Base-by-base conservation (phyloP, 2,113 vertebrate species). In the Cynoglossus semilaevis region DNA sequence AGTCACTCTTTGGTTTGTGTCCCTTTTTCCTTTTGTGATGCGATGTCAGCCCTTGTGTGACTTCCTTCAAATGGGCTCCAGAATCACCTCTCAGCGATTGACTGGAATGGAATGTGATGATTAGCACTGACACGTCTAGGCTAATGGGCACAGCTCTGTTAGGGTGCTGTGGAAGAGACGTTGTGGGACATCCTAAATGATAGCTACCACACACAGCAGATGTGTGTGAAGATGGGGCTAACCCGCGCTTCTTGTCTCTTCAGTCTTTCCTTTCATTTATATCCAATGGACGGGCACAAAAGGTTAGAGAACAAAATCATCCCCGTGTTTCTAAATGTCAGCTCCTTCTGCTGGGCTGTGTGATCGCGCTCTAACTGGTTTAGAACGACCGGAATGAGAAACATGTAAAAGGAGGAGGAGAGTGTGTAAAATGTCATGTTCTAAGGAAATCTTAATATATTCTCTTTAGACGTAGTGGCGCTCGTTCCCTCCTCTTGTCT, bases 61-160 rank as follows among this genome's bases (percentile, higher is more conserved):
- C 91, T 92, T 91, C 92, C 63, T 88, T 86, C 89, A 92, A 93
- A 93, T 92, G 90, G 87, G 82, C 80, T 79, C 87, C 87, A 89
- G 92, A 93, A 92, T 89, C 93, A 90, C 89, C 81, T 43, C 9
- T 45, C 63, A 47, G 59, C 79, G 91, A 91, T 92, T 90, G 91
- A 90, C 92, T 93, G 87, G 91, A 92, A 88, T 84, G 91, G 92
- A 94, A 93, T 91, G 90, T 91, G 91, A 90, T 90, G 83, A 91
- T 92, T 86, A 80, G 87, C 77, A 80, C 89, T 86, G 91, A 91
- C 88, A 90, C 92, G 85, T 90, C 89, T 85, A 80, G 48, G 88
- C 87, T 92, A 91, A 93, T 93, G 92, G 87, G 88, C 80, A 87
- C 86, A 90, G 89, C 85, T 84, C 88, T 89, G 73, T 80, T 54